These are phyloP conservation scores for Aurelia sp. DNA, from an alignment of 30 jellyfish, hydroid and myxozoan genomes.

Conservation along the genomic window DNA sequence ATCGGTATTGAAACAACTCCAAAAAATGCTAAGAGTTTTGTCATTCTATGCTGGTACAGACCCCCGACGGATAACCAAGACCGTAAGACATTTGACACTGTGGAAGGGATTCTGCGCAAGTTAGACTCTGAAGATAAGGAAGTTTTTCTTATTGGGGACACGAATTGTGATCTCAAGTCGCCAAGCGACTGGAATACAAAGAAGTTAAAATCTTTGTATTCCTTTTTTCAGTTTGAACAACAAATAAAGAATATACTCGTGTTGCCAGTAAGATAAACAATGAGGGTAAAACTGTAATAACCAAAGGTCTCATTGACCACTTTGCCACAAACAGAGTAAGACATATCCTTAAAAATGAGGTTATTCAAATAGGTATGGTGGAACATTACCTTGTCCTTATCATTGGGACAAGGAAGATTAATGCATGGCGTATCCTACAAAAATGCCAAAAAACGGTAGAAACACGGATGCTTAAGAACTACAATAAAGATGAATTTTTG, in stretches of 20 bases:
- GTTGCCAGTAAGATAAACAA: constrained; percentile 15
- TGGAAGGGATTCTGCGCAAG: constrained; percentile 29
- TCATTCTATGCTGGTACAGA: constrained; percentile 22
- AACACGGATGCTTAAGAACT: no score
- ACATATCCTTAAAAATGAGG: constrained; percentile 24
- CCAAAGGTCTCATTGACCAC: constrained; percentile 23
- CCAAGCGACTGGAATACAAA: constrained; percentile 28
- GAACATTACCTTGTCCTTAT: constrained; percentile 27
- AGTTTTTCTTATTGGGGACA: constrained; percentile 26
- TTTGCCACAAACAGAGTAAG: constrained; percentile 41
- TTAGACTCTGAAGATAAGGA: constrained; percentile 42
- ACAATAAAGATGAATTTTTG: background rate
- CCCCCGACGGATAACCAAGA: constrained; percentile 29
- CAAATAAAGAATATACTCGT: constrained; percentile 26
- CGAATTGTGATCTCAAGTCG: constrained; percentile 13
- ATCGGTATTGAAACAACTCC: constrained; percentile 25
- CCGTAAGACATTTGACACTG: constrained; percentile 12
- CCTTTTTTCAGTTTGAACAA: constrained; percentile 21
- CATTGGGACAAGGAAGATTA: constrained; percentile 40
- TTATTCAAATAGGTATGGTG: constrained; percentile 28
- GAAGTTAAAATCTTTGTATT: constrained; percentile 16
- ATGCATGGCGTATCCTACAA: constrained; percentile 24
- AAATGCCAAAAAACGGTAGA: no score
- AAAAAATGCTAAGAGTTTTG: constrained; percentile 14
- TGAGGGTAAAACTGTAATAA: background rate